Percentiles rank a stretch among this genome's conserved stretches.
These are phyloP conservation scores for Pterocles gutturalis DNA, from an alignment of 2,113 vertebrate species.

Conservation along the genomic window DNA sequence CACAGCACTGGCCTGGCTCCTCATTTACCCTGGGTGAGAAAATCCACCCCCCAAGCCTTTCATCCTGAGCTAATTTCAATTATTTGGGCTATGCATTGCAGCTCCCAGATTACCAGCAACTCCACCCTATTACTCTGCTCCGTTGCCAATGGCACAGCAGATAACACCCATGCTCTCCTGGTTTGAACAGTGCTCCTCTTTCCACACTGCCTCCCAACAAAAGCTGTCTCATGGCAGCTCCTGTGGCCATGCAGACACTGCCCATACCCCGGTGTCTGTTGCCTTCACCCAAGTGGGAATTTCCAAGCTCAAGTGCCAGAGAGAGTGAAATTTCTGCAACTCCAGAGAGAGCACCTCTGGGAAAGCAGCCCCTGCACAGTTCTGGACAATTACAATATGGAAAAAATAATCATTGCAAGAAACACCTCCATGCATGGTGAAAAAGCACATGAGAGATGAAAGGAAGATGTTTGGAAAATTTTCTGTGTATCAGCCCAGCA, in stretches of 20 bases:
- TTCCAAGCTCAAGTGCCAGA: background rate
- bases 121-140: background rate
- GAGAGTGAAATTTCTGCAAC: background rate
- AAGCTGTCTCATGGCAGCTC: background rate
- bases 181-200: background rate
- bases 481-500: background rate
- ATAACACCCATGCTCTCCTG: background rate
- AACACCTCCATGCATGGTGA: accelerated
- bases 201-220: background rate
- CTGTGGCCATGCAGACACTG: background rate
- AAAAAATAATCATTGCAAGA: background rate
- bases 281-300: background rate
- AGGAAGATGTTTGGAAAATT: background rate
- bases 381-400: background rate
- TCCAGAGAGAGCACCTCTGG: background rate
- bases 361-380: background rate
- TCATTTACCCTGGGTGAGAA: background rate
- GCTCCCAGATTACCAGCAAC: background rate
- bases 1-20: background rate
- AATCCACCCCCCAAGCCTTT: background rate
- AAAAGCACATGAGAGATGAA: background rate
- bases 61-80: background rate
- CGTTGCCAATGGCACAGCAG: background rate
- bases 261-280: accelerated
- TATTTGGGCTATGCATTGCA: background rate